Evolutionary conservation across 1,140 invertebrate genomes (phyloP).

Genomic region (Lasaia peninsularis): DNA sequence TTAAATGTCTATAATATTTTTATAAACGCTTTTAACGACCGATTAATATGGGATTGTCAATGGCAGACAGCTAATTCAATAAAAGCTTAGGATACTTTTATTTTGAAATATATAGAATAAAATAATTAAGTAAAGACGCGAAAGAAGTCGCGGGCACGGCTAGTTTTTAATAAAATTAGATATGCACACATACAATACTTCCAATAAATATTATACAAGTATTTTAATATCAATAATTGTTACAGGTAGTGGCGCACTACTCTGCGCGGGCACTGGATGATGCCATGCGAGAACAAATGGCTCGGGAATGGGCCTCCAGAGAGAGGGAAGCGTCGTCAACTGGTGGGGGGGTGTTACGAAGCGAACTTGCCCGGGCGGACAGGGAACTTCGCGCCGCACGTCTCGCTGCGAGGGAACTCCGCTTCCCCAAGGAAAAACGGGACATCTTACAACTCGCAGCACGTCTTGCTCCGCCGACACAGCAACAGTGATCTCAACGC

Average conservation of each 20-base stretch:
- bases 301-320: constrained; percentile 94
- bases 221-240: not conserved
- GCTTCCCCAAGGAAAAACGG: constrained; percentile 97
- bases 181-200: too few species aligned
- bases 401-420: constrained; percentile 91
- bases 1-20: too few species aligned
- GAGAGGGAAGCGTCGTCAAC: constrained; percentile 85
- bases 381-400: constrained; percentile 93
- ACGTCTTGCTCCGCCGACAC: constrained; percentile 79
- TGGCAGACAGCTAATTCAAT: too few species aligned
- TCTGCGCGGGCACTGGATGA: constrained; percentile 93
- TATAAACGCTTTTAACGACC: too few species aligned
- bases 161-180: too few species aligned
- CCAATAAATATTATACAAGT: not conserved
- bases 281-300: constrained; percentile 97
- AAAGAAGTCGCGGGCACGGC: too few species aligned
- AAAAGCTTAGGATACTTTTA: too few species aligned
- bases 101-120: too few species aligned
- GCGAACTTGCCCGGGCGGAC: constrained; percentile 90
- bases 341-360: constrained; percentile 84
- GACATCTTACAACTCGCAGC: constrained; percentile 94
- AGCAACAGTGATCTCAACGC: constrained; percentile 69
- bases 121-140: too few species aligned
- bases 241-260: constrained; percentile 90
- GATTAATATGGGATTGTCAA: too few species aligned